A percentile compares a stretch with the other conserved stretches of the same genome.
Conservation (phyloP, 2,113 vertebrate genomes). For the Strix uralensis region DNA sequence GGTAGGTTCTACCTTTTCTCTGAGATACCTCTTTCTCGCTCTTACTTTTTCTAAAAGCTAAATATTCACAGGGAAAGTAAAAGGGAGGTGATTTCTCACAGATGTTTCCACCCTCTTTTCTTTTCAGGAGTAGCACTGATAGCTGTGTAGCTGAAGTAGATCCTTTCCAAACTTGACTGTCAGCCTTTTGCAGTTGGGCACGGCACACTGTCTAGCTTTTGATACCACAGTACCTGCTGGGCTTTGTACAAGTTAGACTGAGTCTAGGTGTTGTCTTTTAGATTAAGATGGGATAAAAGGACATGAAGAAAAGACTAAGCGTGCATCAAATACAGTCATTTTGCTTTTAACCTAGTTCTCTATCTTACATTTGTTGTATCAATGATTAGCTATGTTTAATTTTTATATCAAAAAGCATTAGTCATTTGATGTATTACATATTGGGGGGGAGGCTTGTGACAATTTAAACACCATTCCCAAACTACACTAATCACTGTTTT, state of each 20-base stretch:
- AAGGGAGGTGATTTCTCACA: not conserved
- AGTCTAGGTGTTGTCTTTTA: not conserved
- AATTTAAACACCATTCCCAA: not conserved
- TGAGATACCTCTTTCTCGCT: not conserved
- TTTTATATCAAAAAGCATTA: not conserved
- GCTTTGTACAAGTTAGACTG: not conserved
- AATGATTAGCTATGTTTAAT: not conserved
- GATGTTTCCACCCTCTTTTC: not conserved
- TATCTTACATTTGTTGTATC: not conserved
- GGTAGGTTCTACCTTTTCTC: slow-evolving; percentile 60
- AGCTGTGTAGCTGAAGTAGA: not conserved
- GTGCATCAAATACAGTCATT: not conserved
- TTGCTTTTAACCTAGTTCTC: not conserved
- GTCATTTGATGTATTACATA: not conserved
- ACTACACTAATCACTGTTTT: not conserved
- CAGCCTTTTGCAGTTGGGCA: not conserved
- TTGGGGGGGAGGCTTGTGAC: not conserved
- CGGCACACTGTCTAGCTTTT: not conserved
- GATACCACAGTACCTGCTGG: not conserved
- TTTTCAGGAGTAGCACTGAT: not conserved
- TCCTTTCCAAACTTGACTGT: not conserved
- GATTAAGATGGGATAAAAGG: not conserved
- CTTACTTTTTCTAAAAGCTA: not conserved
- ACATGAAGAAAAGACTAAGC: not conserved
- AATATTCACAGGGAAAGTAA: not conserved